Evolutionary conservation across 53 echinoderm and acorn worm genomes (phyloP), one percentile per base, ranked within the genome.

Genomic region (Pentamera pediparva): DNA sequence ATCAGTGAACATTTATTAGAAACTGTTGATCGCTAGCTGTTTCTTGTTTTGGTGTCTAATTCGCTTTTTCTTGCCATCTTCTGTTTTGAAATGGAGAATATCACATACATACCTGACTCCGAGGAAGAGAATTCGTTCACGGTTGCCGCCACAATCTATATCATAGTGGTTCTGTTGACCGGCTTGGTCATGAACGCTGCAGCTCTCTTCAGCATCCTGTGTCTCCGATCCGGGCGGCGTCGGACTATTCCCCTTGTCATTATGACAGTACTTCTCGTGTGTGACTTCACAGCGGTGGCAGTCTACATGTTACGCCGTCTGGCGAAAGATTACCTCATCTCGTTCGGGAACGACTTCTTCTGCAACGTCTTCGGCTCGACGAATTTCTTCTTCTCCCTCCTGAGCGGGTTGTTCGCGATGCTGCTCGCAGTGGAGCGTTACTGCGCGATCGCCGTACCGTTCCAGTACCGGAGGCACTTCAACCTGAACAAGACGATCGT

Each of bases 341-440:
- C 37, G 5, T 3, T 20, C 21, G 65, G 65, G 22, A 2, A 9
- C 19, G 39, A 26, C 40, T 36, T 37, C 39, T 65, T 37, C 15
- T 65, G 65, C 39, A 65, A 36, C 39, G 26, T 37, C 37, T 65
- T 65, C 25, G 65, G 65, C 26, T 18, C 25, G 37, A 40, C 38
- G 20, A 65, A 65, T n/a, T n/a, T 65, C 65, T 37, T 65, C 39
- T 65, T 65, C 12, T 11, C 65, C 0, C 39, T 65, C 2, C 39
- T 65, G 9, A 65, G 65, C 39, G 65, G 39, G 2, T 17, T 65
- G 25, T 37, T 65, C 37, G 39, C 65, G 8, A 65, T 65, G 65
- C 24, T 65, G 9, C n/a, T 65, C 39, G 65, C 65, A n/a, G 37
- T 25, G 10, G 65, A 65, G 65, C 19, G 65, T 3, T 65, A 65